Percentiles rank a stretch among this genome's conserved stretches.
Conservation (phyloP, 2,797 vertebrate species). For the Tangara arthus region DNA sequence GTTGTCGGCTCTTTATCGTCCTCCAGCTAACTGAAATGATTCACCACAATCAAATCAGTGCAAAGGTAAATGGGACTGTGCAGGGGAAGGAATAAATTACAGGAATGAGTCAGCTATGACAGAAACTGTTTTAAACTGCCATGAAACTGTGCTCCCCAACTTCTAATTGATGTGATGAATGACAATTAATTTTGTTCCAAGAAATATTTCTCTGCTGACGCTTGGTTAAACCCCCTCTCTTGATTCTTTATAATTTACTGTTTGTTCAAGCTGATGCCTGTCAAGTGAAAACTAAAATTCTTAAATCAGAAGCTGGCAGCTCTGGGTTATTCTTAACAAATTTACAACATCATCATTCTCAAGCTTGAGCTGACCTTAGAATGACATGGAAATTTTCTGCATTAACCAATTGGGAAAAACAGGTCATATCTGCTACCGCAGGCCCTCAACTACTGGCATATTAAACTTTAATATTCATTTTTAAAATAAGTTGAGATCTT, state of each 20-base stretch:
- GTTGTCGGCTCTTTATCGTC: background rate
- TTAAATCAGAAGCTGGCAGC: background rate
- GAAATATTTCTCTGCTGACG: background rate
- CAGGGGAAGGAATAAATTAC: background rate
- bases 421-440: accelerated
- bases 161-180: background rate
- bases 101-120: background rate
- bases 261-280: background rate
- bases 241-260: background rate
- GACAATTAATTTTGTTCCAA: background rate
- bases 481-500: background rate
- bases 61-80: background rate
- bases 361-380: background rate
- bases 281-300: background rate
- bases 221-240: background rate
- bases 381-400: accelerated
- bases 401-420: background rate
- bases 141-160: background rate
- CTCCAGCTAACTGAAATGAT: background rate
- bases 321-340: background rate
- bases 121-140: background rate
- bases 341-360: background rate
- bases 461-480: background rate
- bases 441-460: background rate
- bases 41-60: background rate